These are phyloP conservation scores for Gari tellinella DNA, from an alignment of 2,888 invertebrate genomes.

Conservation along the genomic window DNA sequence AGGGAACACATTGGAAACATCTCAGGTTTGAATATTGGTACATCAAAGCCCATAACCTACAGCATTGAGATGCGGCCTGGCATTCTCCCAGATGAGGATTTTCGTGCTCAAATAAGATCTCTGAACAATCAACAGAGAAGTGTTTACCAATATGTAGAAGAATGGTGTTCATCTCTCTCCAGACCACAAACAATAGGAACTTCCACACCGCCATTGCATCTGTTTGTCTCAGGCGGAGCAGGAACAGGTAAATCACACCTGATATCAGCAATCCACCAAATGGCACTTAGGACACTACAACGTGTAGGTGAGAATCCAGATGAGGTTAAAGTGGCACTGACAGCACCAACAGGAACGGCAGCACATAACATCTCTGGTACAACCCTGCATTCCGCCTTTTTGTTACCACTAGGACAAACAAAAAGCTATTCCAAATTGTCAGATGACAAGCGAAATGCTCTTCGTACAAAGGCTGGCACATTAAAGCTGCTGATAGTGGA, in stretches of 20 bases:
- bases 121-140: constrained; percentile 30
- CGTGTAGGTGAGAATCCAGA: constrained; percentile 38
- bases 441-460: constrained; percentile 46
- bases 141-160: constrained; percentile 9
- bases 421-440: constrained; percentile 38
- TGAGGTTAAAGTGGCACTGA: constrained; percentile 37
- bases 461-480: constrained; percentile 21
- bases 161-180: constrained; percentile 30
- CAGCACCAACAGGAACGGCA: constrained; percentile 59
- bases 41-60: constrained; percentile 1
- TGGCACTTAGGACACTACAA: constrained; percentile 40
- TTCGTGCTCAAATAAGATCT: neutral
- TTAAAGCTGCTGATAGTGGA: constrained; percentile 50
- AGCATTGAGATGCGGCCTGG: constrained; percentile 23
- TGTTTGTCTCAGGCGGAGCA: constrained; percentile 60
- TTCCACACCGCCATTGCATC: neutral
- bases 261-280: constrained; percentile 46
- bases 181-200: too few species aligned
- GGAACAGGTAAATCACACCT: constrained; percentile 59
- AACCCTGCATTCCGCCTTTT: constrained; percentile 54
- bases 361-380: constrained; percentile 54
- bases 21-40: neutral
- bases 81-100: constrained; percentile 29
- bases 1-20: neutral
- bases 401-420: constrained; percentile 45